phyloP scores from a whole-genome alignment of 2,888 invertebrate genomes.

The Drosophila austrosaltans region DNA sequence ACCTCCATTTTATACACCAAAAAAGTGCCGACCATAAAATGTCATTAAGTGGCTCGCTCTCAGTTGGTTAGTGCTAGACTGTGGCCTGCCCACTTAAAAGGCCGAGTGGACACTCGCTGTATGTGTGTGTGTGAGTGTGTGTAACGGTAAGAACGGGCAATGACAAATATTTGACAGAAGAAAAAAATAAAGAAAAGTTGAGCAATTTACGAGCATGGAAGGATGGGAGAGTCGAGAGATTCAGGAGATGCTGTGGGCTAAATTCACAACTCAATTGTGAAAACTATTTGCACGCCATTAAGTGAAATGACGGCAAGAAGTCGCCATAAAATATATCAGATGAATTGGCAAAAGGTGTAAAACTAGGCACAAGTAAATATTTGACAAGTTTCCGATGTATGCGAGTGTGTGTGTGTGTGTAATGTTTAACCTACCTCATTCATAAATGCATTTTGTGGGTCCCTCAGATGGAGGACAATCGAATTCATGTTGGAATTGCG shows the following conservation, averaged over 20 bases:
- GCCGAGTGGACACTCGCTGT: conserved; percentile 3
- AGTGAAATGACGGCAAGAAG: conserved; percentile 54
- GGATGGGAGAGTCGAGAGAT: conserved; percentile 1
- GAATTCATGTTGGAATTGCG: conserved; percentile 73
- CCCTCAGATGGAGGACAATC: conserved; percentile 54
- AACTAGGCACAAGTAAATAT: conserved; percentile 35
- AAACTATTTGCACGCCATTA: conserved; percentile 76
- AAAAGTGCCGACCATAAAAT: conserved; percentile 43
- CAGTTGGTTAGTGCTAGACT: not conserved
- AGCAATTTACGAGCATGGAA: conserved; percentile 45
- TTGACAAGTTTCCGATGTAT: conserved; percentile 36
- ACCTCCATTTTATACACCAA: conserved; percentile 7
- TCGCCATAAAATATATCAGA: not conserved
- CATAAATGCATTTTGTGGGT: conserved; percentile 70
- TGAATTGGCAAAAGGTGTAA: conserved; percentile 34
- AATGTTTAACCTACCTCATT: conserved; percentile 53
- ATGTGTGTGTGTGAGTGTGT: conserved; percentile 24
- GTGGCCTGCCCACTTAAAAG: conserved; percentile 21
- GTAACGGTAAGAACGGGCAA: conserved; percentile 54
- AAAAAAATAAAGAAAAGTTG: conserved; percentile 7
- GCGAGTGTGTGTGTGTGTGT: conserved; percentile 15
- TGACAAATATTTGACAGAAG: conserved; percentile 63
- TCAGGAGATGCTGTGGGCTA: conserved; percentile 33
- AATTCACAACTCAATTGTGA: conserved; percentile 76
- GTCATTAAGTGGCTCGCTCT: conserved; percentile 41